A percentile compares a stretch with the other conserved stretches of the same genome.
Evolutionary conservation across 2,888 invertebrate species (phyloP).

Genomic region (Sarcophaga variegata): DNA sequence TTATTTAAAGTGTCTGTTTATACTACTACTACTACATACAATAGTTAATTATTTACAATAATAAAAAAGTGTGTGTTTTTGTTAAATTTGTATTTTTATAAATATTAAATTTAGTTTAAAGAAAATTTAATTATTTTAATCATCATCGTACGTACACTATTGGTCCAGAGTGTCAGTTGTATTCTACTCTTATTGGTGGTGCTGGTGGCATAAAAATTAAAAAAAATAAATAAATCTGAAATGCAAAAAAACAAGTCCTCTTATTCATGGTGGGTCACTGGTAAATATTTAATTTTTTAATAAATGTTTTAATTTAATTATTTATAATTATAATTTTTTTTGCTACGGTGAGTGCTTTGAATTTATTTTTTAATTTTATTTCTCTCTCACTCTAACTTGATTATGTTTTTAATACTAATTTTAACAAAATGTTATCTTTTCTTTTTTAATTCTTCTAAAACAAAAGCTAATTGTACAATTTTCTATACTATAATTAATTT

Average conservation of each 20-base stretch:
- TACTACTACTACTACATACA: constrained; percentile 3
- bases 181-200: constrained; percentile 75
- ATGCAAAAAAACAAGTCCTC: constrained; percentile 72
- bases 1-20: constrained; percentile 55
- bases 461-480: constrained; percentile 20
- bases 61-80: constrained; percentile 49
- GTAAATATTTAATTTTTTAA: constrained; percentile 76
- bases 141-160: constrained; percentile 70
- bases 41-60: not conserved
- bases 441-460: not conserved
- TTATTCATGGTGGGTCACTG: constrained; percentile 79
- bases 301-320: constrained; percentile 73
- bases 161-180: constrained; percentile 74
- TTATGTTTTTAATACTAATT: constrained; percentile 43
- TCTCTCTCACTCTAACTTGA: constrained; percentile 40
- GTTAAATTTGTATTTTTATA: constrained; percentile 47
- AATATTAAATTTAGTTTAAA: constrained; percentile 51
- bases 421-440: constrained; percentile 1
- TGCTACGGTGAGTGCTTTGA: constrained; percentile 81
- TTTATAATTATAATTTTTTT: constrained; percentile 72
- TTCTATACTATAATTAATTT: constrained; percentile 14
- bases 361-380: constrained; percentile 60
- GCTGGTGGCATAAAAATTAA: constrained; percentile 74
- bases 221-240: constrained; percentile 70
- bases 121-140: constrained; percentile 55